A percentile compares a stretch with the other conserved stretches of the same genome.
Evolutionary conservation across 2,797 vertebrate genomes (phyloP).

Genomic region (Bovichtus diacanthus): DNA sequence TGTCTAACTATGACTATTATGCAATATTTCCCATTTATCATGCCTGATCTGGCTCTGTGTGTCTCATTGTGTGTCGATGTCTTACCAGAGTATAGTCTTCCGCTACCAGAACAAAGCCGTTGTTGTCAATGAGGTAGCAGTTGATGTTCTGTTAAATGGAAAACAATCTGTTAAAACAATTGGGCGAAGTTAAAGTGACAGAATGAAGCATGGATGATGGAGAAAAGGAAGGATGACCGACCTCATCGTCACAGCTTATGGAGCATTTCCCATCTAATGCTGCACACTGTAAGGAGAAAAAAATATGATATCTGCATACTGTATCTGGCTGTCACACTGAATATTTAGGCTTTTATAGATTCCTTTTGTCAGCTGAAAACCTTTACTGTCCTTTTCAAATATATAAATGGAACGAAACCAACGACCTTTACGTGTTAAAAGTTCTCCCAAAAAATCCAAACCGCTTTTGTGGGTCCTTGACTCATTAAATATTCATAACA

Average conservation of each 20-base stretch:
- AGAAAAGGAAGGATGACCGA: slow-evolving; percentile 70
- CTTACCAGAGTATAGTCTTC: slow-evolving; percentile 92
- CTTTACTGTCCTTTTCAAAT: slow-evolving; percentile 2
- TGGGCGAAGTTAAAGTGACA: background rate
- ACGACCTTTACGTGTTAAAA: slow-evolving; percentile 11
- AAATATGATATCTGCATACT: background rate
- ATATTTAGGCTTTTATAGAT: slow-evolving; percentile 8
- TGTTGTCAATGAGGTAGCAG: slow-evolving; percentile 96
- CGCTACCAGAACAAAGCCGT: slow-evolving; percentile 94
- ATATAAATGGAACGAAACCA: background rate
- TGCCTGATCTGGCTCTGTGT: background rate
- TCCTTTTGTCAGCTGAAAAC: slow-evolving; percentile 1
- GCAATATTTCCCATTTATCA: background rate
- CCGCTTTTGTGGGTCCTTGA: background rate
- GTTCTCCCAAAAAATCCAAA: background rate
- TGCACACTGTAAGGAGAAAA: slow-evolving; percentile 87
- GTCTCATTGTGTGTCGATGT: background rate
- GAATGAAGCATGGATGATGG: background rate
- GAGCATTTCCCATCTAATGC: slow-evolving; percentile 95
- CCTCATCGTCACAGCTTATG: slow-evolving; percentile 97
- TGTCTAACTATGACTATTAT: background rate
- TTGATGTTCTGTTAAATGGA: slow-evolving; percentile 86
- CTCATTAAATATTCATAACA: background rate
- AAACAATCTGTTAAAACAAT: slow-evolving; percentile 4
- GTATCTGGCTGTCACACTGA: background rate